Evolutionary conservation across 2,888 invertebrate genomes (phyloP).

Genomic region (Noctua comes): DNA sequence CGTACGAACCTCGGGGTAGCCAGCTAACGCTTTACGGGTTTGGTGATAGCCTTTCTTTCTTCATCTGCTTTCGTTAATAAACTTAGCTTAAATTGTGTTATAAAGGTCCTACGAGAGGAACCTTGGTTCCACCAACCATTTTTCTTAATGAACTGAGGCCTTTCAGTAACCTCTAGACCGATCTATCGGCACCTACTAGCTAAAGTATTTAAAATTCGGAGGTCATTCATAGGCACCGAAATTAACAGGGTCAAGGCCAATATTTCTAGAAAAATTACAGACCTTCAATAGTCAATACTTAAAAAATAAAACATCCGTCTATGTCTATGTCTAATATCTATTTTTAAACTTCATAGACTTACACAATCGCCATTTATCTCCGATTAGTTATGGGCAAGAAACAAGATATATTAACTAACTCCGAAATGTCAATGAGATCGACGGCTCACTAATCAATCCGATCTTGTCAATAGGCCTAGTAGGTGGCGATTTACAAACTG

Average conservation of each 20-base stretch:
- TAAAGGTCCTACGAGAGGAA: not conserved
- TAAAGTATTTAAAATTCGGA: constrained; percentile 18
- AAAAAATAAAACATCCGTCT: constrained; percentile 7
- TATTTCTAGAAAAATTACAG: constrained; percentile 25
- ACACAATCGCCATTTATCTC: constrained; percentile 35
- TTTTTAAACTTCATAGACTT: constrained; percentile 42
- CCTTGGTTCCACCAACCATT: not conserved
- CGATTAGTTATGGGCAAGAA: constrained; percentile 45
- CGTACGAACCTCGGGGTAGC: not conserved
- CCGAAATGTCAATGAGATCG: constrained; percentile 49
- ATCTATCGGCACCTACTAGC: not conserved
- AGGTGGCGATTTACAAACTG: constrained; percentile 32
- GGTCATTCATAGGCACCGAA: constrained; percentile 35
- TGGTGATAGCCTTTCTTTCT: no score
- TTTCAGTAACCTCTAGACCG: constrained; percentile 12
- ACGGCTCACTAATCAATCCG: constrained; percentile 27
- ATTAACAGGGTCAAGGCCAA: constrained; percentile 26
- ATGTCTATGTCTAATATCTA: constrained; percentile 4
- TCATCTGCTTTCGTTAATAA: not conserved
- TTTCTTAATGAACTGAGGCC: constrained; percentile 10
- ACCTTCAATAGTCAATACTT: constrained; percentile 33
- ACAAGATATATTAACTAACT: constrained; percentile 33
- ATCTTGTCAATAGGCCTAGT: constrained; percentile 24
- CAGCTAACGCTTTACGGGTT: not conserved
- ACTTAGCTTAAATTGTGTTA: not conserved